Evolutionary conservation across 2,113 vertebrate species (phyloP), one percentile per base, ranked within the genome.

Genomic region (Turnix velox): DNA sequence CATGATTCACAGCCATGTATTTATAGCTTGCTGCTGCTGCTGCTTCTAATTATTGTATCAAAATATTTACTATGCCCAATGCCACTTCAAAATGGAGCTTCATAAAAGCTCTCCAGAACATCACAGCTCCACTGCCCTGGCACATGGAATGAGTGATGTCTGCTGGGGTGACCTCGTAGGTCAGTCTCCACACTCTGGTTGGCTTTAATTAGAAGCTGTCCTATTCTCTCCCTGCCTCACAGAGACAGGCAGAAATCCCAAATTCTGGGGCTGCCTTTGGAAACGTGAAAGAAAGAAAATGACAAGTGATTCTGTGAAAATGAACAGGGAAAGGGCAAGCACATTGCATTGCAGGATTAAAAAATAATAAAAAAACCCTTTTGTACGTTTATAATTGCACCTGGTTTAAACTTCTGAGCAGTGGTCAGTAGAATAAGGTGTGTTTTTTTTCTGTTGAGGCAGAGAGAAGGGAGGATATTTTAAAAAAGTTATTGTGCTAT

Each of bases 31-130:
- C 71, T 67, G 39, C 62, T 81, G 39, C 62, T 81, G 48, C n/a
- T 74, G 52, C 46, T 87, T 76, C 67, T 95, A 25, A 91, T 79
- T 82, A 58, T 35, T 91, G 43, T 51, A 86, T 76, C 66, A 54
- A 96, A 96, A 95, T 93, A 87, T 96, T 96, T 96, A 89, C 94
- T 89, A 94, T 58, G 78, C 31, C 81, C 81, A 31, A 59, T 13
- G n/a, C 14, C 62, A 24, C 79, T 87, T 35, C 55, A 76, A 82
- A 89, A 46, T 7, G 8, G 25, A 73, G 69, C n/a, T 82, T 75
- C 30, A 28, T 45, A 43, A 19, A 77, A 84, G 9, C 13, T 67
- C 39, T 54, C 16, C 10, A 2, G 67, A 19, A 19, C 12, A 39
- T 9, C 3, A 15, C 75, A 85, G 28, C 16, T 8, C 31, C 78